A percentile compares a stretch with the other conserved stretches of the same genome.
phyloP scores from a whole-genome alignment of 2,888 invertebrate genomes.

The Epinotia ramella region DNA sequence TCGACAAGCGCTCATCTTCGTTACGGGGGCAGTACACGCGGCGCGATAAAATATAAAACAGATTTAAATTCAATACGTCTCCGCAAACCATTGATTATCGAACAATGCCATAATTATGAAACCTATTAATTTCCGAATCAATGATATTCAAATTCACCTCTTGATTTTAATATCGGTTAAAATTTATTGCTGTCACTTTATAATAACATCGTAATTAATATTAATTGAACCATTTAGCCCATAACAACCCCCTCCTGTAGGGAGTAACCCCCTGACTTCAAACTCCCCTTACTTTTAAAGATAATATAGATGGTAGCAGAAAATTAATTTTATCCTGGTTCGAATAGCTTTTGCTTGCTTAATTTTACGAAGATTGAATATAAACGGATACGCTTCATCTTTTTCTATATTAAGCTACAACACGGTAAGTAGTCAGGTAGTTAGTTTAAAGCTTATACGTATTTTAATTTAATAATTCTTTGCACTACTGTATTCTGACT shows the following conservation, averaged over 20 bases:
- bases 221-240: slow-evolving; percentile 42
- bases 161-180: slow-evolving; percentile 38
- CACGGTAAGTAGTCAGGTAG: no score
- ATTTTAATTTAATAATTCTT: no score
- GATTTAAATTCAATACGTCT: neutral
- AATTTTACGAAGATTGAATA: slow-evolving; percentile 21
- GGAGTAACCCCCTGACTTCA: slow-evolving; percentile 32
- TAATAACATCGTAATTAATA: slow-evolving; percentile 43
- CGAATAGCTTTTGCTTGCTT: slow-evolving; percentile 25
- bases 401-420: no score
- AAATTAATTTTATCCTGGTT: slow-evolving; percentile 37
- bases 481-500: no score
- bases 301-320: slow-evolving; percentile 41
- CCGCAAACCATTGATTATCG: neutral
- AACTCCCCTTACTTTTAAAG: slow-evolving; percentile 41
- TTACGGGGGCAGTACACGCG: no score
- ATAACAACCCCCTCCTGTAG: slow-evolving; percentile 32
- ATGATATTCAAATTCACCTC: slow-evolving; percentile 20
- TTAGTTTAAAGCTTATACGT: no score
- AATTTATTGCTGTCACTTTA: slow-evolving; percentile 41
- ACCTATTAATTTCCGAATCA: neutral
- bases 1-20: no score
- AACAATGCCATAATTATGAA: neutral
- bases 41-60: no score
- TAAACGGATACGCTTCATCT: neutral